These are phyloP conservation scores for Apodemus sylvaticus DNA, from an alignment of 2,113 vertebrate genomes.

Conservation along the genomic window DNA sequence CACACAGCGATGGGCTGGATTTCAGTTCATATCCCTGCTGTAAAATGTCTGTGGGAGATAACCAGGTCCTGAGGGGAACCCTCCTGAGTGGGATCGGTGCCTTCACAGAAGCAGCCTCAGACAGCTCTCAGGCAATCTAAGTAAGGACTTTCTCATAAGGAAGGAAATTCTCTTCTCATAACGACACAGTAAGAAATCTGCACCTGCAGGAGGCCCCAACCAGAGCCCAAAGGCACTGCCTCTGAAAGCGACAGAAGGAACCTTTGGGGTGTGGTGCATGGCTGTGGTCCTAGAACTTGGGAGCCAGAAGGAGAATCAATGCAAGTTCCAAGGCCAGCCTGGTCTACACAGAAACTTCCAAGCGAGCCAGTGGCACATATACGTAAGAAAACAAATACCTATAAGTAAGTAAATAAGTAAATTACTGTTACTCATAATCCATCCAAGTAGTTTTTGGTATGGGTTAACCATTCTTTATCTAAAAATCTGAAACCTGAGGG, in stretches of 20 bases:
- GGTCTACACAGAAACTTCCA: neutral
- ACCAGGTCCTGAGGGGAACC: neutral
- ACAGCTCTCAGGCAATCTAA: neutral
- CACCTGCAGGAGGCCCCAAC: no score
- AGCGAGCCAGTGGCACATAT: neutral
- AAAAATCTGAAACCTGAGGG: neutral
- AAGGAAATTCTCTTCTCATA: neutral
- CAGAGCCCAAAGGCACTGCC: neutral
- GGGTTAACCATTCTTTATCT: neutral
- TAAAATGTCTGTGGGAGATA: neutral
- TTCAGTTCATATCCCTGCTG: neutral
- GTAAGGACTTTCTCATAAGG: no score
- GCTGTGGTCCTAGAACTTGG: neutral
- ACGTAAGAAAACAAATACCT: neutral
- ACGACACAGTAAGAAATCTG: neutral
- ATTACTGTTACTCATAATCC: neutral
- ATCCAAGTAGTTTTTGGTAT: neutral
- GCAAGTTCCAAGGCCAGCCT: neutral
- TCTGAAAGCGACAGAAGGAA: neutral
- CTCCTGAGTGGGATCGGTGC: neutral
- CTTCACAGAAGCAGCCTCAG: neutral
- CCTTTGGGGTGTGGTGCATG: neutral
- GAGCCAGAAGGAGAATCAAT: neutral
- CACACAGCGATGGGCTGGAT: neutral
- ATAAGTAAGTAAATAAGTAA: no score